A percentile compares a stretch with the other conserved stretches of the same genome.
Evolutionary conservation across 2,888 invertebrate genomes (phyloP).

Genomic region (Creontiades dilutus): DNA sequence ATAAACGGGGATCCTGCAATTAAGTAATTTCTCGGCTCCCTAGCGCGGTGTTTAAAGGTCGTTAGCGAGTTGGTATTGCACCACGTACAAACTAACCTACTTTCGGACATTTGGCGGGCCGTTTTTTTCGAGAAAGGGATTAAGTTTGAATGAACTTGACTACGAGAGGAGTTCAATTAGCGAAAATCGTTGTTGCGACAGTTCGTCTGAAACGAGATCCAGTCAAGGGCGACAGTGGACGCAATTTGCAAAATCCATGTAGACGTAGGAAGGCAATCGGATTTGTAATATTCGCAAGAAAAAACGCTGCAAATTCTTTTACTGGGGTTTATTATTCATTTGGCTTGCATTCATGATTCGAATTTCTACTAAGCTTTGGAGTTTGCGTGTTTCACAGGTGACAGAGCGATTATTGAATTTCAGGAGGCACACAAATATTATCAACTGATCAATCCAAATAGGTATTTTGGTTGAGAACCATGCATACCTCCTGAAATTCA

Average conservation of each 20-base stretch:
- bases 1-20: not conserved
- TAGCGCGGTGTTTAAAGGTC: not conserved
- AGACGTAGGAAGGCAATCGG: not conserved
- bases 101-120: not conserved
- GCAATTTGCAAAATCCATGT: not conserved
- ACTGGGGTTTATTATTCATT: too few relatives aligned
- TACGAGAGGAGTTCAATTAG: not conserved
- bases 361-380: too few relatives aligned
- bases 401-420: too few relatives aligned
- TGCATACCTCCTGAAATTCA: too few relatives aligned
- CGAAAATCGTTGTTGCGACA: slow-evolving; percentile 28
- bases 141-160: not conserved
- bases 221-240: not conserved
- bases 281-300: too few relatives aligned
- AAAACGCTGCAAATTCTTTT: too few relatives aligned
- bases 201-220: not conserved
- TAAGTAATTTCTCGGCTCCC: not conserved
- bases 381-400: too few relatives aligned
- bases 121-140: slow-evolving; percentile 4
- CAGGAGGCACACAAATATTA: too few relatives aligned
- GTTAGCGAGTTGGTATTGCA: not conserved
- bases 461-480: too few relatives aligned
- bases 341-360: too few relatives aligned
- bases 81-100: slow-evolving; percentile 1
- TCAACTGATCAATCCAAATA: too few relatives aligned